A percentile compares a stretch with the other conserved stretches of the same genome.
These are phyloP conservation scores for Oenanthe oenanthe DNA, from an alignment of 2,113 vertebrate species.

Conservation along the genomic window DNA sequence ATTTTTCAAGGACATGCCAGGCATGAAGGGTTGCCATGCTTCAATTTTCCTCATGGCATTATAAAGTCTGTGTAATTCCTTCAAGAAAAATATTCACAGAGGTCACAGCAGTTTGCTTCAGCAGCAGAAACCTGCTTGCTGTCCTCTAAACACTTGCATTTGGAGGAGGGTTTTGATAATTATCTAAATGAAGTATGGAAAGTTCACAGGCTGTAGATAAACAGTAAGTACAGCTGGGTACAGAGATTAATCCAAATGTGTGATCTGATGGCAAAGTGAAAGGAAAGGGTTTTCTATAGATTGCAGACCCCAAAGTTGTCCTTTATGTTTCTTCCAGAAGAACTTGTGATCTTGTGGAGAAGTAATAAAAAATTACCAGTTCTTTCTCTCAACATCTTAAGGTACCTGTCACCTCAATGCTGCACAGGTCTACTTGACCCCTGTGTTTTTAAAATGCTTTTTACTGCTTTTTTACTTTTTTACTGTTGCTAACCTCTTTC, in stretches of 20 bases:
- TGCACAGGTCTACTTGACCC: neutral
- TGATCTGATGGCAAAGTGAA: neutral
- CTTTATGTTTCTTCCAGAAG: neutral
- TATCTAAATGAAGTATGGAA: neutral
- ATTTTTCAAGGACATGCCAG: conserved; percentile 1
- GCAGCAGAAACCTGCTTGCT: neutral
- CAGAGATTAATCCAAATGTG: neutral
- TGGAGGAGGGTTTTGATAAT: neutral
- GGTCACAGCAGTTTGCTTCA: conserved; percentile 8
- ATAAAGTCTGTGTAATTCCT: neutral
- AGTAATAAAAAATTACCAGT: neutral
- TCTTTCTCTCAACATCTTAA: neutral
- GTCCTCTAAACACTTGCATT: neutral
- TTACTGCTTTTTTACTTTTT: neutral
- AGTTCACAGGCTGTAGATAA: neutral
- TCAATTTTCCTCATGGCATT: neutral
- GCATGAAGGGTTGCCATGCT: neutral
- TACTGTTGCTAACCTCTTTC: neutral
- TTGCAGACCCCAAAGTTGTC: neutral
- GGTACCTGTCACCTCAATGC: neutral
- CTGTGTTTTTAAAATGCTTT: neutral
- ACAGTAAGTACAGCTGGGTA: neutral
- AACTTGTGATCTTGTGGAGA: neutral
- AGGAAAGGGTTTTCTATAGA: neutral
- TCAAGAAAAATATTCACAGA: neutral